Conservation (phyloP, 2,113 vertebrate genomes). For the Crocuta crocuta region DNA sequence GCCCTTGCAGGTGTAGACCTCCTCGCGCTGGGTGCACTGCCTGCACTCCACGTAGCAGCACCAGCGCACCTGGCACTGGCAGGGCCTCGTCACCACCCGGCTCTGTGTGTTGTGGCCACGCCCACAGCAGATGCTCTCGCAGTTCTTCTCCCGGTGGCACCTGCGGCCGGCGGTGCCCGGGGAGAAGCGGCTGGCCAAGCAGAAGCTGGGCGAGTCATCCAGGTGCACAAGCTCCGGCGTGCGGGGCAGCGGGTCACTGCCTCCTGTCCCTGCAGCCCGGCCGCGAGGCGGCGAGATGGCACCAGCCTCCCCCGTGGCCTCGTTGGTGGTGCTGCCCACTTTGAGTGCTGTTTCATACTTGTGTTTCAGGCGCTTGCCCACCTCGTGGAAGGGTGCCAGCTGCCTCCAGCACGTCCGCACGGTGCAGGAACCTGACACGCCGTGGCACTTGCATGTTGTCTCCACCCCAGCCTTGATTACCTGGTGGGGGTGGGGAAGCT, state of each 20-base stretch:
- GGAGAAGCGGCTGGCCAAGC: slow-evolving; percentile 94
- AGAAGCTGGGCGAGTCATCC: slow-evolving; percentile 98
- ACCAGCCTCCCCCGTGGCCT: slow-evolving; percentile 96
- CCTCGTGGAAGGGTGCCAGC: slow-evolving; percentile 97
- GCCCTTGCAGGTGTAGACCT: slow-evolving; percentile 98
- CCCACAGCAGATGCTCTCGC: slow-evolving; percentile 98
- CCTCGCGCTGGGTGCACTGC: slow-evolving; percentile 98
- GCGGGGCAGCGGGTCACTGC: slow-evolving; percentile 93
- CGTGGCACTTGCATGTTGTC: slow-evolving; percentile 98
- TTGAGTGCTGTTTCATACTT: slow-evolving; percentile 96
- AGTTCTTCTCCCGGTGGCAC: slow-evolving; percentile 99
- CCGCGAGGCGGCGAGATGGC: slow-evolving; percentile 90
- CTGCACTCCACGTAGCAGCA: slow-evolving; percentile 99
- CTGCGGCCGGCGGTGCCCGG: slow-evolving; percentile 94
- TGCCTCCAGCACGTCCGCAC: slow-evolving; percentile 99
- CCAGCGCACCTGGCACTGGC: slow-evolving; percentile 99
- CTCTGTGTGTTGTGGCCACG: slow-evolving; percentile 99
- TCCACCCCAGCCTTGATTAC: slow-evolving; percentile 98
- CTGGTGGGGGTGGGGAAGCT: slow-evolving; percentile 82
- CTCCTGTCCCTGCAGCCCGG: slow-evolving; percentile 79
- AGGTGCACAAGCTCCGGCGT: slow-evolving; percentile 97
- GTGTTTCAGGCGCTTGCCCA: slow-evolving; percentile 97
- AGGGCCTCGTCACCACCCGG: slow-evolving; percentile 95
- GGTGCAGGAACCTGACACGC: slow-evolving; percentile 97
- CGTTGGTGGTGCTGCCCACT: slow-evolving; percentile 96